Base-by-base conservation (phyloP, 2,113 vertebrate species). In the Protomyctophum bolini region DNA sequence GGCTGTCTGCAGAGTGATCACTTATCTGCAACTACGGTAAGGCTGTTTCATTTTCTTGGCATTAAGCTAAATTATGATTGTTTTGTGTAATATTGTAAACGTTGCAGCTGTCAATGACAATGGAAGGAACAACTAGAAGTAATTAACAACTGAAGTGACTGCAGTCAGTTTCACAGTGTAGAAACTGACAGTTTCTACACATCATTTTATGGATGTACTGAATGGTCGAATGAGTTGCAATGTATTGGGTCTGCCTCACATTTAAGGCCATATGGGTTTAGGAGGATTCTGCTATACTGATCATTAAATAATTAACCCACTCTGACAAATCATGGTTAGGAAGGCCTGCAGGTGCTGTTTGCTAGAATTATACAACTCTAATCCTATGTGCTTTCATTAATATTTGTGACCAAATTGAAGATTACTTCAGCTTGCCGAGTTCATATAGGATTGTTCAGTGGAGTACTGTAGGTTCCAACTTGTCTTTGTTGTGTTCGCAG, bases 11-110 rank as follows among this genome's bases (percentile, higher is more conserved):
- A 21, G 33, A 41, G 33, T 41, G 33, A 41, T 6, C 33, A 41
- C 33, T 15, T 10, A 48, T 64, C 71, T 70, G 80, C 63, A 73
- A 45, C 60, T 2, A 64, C 90, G 90, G 92, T 93, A 92, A 91
- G 91, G 12, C 66, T 50, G 49, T 50, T 50, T 50, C 49, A 50
- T 8, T 50, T 50, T 50, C 49, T 10, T 50, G 49, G 7, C 49
- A 50, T 8, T 50, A 41, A 41, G 33, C 33, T 41, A 41, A 41
- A 41, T 41, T 41, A 41, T 41, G 1, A 6, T 41, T 41, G 33
- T 41, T 41, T 41, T 6, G 33, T 3, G 33, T 41, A 41, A 41
- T 41, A 41, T 41, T 41, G 33, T 3, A 41, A 41, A 41, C 33
- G 3, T 41, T 3, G 33, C 33, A 41, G 33, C 4, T 41, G 33